Base-by-base conservation (phyloP, 1,140 invertebrate species). In the Neoseiulus cucumeris region DNA sequence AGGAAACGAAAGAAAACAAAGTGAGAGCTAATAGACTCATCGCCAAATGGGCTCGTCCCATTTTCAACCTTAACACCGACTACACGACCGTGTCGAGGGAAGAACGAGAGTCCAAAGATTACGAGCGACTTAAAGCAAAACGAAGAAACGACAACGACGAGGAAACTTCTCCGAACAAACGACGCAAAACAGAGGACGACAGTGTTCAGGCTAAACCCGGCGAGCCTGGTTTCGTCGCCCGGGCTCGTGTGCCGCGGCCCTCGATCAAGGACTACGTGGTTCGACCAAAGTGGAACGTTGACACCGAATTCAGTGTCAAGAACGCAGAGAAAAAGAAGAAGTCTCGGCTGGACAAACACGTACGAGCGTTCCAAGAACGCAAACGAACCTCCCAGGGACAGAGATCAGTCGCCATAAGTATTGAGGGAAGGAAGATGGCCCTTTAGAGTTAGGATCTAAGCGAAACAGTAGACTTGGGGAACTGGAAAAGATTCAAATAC, bases 241-340 rank as follows among this genome's bases (percentile, higher is more conserved):
- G 95, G 74, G 95, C 95, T 17, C 80, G 95, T 69, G 94, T 99
- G 59, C 95, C 95, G 18, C 77, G 84, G 72, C 92, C 92, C 51
- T 97, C 92, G 44, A 91, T 85, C 73, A 96, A 93, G 79, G 94
- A 98, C 76, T 98, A 98, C 75, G 86, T 98, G 29, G 83, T 91
- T 64, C 78, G 95, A 66, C 95, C 95, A 0, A 89, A 91, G 74
- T 93, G 87, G 82, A 87, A 85, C 67, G 82, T 83, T 67, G 91
- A 95, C 70, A 80, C 83, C 14, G 89, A 92, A 75, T 86, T 91
- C 39, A 84, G 82, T 69, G 79, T 83, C 69, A 29, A 68, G 22
- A 44, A 65, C 33, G 64, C 44, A 47, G 66, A 55, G 45, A 92
- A 91, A 70, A 91, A 90, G 71, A 83, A 85, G 72, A 81, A 87